Evolutionary conservation across 2,113 vertebrate species (phyloP).

Genomic region (Thalassarche chlororhynchos): DNA sequence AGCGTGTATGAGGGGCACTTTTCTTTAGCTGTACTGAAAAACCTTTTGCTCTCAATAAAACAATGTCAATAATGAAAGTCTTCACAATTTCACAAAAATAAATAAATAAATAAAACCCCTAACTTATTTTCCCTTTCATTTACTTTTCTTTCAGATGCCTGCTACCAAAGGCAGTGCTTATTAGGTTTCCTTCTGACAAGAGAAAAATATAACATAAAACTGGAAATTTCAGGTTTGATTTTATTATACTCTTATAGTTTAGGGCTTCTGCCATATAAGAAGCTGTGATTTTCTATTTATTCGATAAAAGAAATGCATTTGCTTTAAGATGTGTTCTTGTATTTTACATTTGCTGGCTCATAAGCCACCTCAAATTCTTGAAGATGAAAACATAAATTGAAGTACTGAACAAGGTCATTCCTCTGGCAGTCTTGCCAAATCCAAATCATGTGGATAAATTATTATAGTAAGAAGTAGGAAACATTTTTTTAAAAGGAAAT

Average conservation of each 20-base stretch:
- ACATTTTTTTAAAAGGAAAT: background rate
- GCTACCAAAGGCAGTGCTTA: slow-evolving; percentile 10
- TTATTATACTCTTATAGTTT: slow-evolving; percentile 42
- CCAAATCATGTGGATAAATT: background rate
- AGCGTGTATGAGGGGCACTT: background rate
- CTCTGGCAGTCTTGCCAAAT: background rate
- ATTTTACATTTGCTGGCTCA: slow-evolving; percentile 56
- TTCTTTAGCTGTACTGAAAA: background rate
- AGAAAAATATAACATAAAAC: slow-evolving; percentile 46
- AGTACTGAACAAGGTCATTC: slow-evolving; percentile 28
- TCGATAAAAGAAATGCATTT: slow-evolving; percentile 50
- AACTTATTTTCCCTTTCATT: background rate
- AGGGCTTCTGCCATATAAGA: slow-evolving; percentile 16
- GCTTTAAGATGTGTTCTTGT: slow-evolving; percentile 27
- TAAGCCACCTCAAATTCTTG: slow-evolving; percentile 25
- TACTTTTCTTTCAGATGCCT: slow-evolving; percentile 2
- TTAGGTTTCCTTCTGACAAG: slow-evolving; percentile 35
- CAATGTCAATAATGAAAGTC: background rate
- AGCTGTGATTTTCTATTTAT: slow-evolving; percentile 35
- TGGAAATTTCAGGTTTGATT: slow-evolving; percentile 42
- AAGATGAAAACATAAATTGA: slow-evolving; percentile 51
- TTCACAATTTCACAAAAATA: background rate
- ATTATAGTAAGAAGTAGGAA: background rate
- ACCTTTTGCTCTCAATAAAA: background rate
- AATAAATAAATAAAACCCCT: background rate